These are phyloP conservation scores for Hydrophis major DNA, from an alignment of 2,797 vertebrate genomes.

Conservation along the genomic window DNA sequence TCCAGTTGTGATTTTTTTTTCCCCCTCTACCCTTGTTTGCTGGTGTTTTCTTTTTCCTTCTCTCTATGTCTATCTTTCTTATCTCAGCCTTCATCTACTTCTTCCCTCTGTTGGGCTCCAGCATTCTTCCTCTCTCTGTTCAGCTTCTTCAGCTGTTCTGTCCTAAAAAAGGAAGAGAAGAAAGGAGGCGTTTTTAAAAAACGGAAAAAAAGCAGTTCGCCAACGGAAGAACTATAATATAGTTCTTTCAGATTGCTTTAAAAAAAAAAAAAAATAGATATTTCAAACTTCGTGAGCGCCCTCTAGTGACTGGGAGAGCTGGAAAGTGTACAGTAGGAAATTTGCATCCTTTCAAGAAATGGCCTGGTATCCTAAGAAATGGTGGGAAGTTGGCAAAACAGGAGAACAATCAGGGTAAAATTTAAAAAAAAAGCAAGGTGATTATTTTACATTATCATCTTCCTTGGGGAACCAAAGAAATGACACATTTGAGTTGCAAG, in stretches of 20 bases:
- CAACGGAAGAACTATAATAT: constrained; percentile 36
- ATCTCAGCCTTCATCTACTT: not conserved
- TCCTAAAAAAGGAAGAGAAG: not conserved
- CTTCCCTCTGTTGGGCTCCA: not conserved
- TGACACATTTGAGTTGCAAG: not conserved
- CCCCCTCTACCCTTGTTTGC: not conserved
- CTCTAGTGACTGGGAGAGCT: constrained; percentile 25
- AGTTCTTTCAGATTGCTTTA: not conserved
- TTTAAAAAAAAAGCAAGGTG: not conserved
- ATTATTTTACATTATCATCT: not conserved
- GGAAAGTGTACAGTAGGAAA: not conserved
- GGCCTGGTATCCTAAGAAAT: not conserved
- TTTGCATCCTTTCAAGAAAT: not conserved
- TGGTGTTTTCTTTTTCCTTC: not conserved
- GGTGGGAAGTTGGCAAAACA: too few species aligned
- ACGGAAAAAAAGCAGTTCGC: constrained; percentile 16
- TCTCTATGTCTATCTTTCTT: not conserved
- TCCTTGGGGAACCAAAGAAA: too few species aligned
- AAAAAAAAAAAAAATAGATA: not conserved
- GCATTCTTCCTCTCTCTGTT: not conserved
- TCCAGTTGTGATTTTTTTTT: not conserved
- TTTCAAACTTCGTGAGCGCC: constrained; percentile 22
- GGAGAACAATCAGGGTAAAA: not conserved
- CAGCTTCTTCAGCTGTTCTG: constrained; percentile 3
- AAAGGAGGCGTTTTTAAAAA: not conserved